Base-by-base conservation (phyloP, 2,888 invertebrate species). In the Drosophila anomelani region DNA sequence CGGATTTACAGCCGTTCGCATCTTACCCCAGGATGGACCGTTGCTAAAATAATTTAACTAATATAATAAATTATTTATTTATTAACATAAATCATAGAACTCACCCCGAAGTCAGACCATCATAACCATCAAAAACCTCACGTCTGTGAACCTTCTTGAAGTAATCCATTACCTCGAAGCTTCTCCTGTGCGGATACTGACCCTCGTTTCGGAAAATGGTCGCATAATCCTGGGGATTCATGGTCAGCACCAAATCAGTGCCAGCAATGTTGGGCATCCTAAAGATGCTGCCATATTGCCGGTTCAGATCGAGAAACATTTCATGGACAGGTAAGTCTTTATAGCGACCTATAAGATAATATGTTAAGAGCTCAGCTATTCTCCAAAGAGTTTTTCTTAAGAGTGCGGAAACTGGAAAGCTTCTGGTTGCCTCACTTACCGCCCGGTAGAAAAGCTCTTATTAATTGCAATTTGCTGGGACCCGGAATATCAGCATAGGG, bases 1-100 rank as follows among this genome's bases (percentile, higher is more conserved):
- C 57, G 95, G 95, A 90, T 96, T 95, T 0, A 95, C 95, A 69
- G 94, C 94, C 0, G 94, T 94, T 20, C 96, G 93, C 76, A 96
- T 93, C 59, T 94, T 93, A 44, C 94, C 94, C 96, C 96, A 96
- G 76, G 94, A 93, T 15, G 94, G 93, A 1, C 95, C 96, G 91
- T 95, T 94, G 4, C 94, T 94, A 79, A 29, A 7, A 20, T 5
- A 29, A 15, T 3, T 29, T 34, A 46, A 29, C 36, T 49, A 20
- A 34, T 13, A 13, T 26, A 6, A n/a, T 3, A 1, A 12, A 13
- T 13, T 5, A 20, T 0, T n/a, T 1, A 5, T n/a, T n/a, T 4
- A 36, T 15, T 36, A 15, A 38, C 8, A 38, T 1, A 4, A 13
- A 1, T 12, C 5, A 26, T 26, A 4, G 0, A 5, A 39, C 75